Conservation (phyloP, 2,113 vertebrate genomes). For the Australoheros scitulus region DNA sequence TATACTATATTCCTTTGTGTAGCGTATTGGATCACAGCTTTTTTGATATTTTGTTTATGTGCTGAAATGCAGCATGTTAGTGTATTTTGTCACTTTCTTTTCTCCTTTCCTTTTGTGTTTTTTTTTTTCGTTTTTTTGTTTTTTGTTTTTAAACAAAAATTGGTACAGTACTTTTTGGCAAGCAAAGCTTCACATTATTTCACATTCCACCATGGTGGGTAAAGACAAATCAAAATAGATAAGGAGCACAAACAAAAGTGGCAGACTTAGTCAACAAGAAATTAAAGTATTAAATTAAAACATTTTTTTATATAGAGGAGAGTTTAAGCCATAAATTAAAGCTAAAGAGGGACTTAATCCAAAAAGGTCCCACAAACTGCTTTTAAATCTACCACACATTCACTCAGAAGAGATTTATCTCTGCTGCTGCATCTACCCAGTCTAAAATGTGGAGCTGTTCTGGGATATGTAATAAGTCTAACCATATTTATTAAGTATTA, state of each 20-base stretch:
- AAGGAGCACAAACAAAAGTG: not conserved
- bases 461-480: not conserved
- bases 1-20: not conserved
- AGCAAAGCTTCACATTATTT: not conserved
- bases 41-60: not conserved
- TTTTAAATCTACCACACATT: not conserved
- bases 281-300: not conserved
- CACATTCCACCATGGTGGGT: not conserved
- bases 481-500: not conserved
- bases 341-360: not conserved
- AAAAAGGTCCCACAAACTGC: not conserved
- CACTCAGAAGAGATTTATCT: not conserved
- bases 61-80: not conserved
- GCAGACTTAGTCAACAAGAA: not conserved
- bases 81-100: not conserved
- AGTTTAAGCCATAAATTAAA: not conserved
- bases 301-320: not conserved
- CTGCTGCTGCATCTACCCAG: not conserved
- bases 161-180: not conserved
- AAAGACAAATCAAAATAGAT: not conserved
- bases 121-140: not conserved
- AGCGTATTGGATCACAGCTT: not conserved
- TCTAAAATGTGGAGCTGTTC: not conserved
- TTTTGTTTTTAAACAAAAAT: not conserved
- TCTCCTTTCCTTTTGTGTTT: not conserved